phyloP scores from a whole-genome alignment of 2,797 vertebrate genomes.

The Alca torda region DNA sequence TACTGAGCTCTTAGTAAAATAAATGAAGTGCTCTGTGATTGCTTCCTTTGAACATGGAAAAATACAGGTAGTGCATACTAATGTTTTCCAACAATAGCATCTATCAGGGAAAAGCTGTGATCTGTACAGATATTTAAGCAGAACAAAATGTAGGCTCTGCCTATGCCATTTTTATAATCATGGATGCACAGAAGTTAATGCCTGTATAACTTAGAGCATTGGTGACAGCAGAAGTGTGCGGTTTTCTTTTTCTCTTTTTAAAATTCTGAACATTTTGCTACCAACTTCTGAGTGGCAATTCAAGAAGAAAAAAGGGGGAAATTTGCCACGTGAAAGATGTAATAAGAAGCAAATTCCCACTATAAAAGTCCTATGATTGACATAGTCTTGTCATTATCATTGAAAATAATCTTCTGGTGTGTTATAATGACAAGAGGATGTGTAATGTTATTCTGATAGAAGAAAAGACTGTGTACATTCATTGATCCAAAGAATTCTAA shows the following conservation, averaged over 20 bases:
- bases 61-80: constrained; percentile 43
- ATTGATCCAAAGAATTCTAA: constrained; percentile 67
- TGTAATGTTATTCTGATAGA: constrained; percentile 60
- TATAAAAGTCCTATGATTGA: constrained; percentile 41
- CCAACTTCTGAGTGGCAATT: constrained; percentile 1
- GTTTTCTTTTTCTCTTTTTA: neutral
- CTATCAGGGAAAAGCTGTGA: constrained; percentile 18
- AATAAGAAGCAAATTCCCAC: constrained; percentile 27
- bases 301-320: neutral
- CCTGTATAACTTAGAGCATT: neutral
- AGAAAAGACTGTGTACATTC: constrained; percentile 55
- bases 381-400: constrained; percentile 20
- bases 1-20: constrained; percentile 40
- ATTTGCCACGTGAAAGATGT: neutral
- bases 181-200: constrained; percentile 6
- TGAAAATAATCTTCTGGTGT: constrained; percentile 48
- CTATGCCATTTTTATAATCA: constrained; percentile 13
- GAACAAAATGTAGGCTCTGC: constrained; percentile 16
- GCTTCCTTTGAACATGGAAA: neutral
- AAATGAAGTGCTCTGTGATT: constrained; percentile 41
- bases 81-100: constrained; percentile 49
- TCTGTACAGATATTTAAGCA: constrained; percentile 16
- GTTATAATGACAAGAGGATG: constrained; percentile 42
- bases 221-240: neutral
- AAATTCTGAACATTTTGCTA: constrained; percentile 6